Evolutionary conservation across 2,797 vertebrate species (phyloP).

Genomic region (Sebastes taczanowskii): DNA sequence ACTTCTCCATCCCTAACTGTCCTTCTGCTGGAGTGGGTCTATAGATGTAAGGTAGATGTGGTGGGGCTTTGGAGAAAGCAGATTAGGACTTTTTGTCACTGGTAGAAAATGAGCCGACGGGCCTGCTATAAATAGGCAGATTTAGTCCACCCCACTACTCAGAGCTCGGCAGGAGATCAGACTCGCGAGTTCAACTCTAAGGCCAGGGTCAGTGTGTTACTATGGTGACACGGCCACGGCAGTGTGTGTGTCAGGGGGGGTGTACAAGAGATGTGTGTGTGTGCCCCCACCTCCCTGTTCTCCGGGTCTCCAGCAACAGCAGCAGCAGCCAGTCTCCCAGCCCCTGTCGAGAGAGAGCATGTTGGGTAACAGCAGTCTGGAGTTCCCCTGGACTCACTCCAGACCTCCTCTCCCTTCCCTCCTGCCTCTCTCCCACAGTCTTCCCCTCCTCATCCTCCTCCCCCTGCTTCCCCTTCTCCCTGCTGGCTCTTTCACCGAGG

Average conservation of each 20-base stretch:
- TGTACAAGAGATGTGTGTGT: slow-evolving; percentile 7
- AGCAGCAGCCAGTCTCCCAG: slow-evolving; percentile 56
- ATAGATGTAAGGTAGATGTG: slow-evolving; percentile 50
- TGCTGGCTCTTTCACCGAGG: slow-evolving; percentile 52
- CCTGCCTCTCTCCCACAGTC: slow-evolving; percentile 65
- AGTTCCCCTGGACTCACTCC: slow-evolving; percentile 86
- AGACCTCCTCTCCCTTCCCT: slow-evolving; percentile 75
- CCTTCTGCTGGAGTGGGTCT: background rate
- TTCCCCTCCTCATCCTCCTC: slow-evolving; percentile 27
- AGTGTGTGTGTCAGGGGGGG: slow-evolving; percentile 22
- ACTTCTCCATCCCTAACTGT: slow-evolving; percentile 11
- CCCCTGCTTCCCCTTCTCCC: slow-evolving; percentile 58
- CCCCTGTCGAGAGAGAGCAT: slow-evolving; percentile 70
- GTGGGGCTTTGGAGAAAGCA: slow-evolving; percentile 62
- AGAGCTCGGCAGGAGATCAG: slow-evolving; percentile 60
- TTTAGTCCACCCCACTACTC: slow-evolving; percentile 70
- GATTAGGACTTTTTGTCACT: slow-evolving; percentile 76
- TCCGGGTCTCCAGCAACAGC: slow-evolving; percentile 21
- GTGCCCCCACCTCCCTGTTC: background rate
- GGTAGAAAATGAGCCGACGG: slow-evolving; percentile 71
- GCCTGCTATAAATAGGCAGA: slow-evolving; percentile 79
- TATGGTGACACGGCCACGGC: slow-evolving; percentile 69
- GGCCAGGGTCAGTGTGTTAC: slow-evolving; percentile 80
- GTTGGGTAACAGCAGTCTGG: slow-evolving; percentile 82
- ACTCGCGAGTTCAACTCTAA: slow-evolving; percentile 65